These are phyloP conservation scores for Acromyrmex echinatior DNA, from an alignment of 1,140 invertebrate genomes.

Conservation along the genomic window DNA sequence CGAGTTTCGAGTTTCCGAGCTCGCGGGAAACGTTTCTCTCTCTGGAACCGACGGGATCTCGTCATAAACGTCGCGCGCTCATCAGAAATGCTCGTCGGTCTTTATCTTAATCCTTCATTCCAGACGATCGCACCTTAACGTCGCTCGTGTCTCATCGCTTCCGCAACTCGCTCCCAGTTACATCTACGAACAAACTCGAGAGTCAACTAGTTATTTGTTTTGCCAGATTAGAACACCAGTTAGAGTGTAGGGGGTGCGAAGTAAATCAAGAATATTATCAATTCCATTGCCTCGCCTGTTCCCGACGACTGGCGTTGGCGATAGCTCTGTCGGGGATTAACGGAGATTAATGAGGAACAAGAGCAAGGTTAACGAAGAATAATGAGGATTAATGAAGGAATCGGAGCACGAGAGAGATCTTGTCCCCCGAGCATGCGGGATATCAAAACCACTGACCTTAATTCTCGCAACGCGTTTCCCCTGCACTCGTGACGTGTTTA, in stretches of 20 bases:
- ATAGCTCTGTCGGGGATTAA: constrained; percentile 27
- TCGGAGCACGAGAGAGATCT: constrained; percentile 24
- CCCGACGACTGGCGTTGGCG: constrained; percentile 3
- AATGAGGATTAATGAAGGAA: constrained; percentile 47
- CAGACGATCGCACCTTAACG: constrained; percentile 37
- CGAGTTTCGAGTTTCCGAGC: neutral
- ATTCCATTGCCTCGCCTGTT: constrained; percentile 18
- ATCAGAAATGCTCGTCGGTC: neutral
- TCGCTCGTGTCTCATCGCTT: constrained; percentile 19
- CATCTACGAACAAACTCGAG: constrained; percentile 48
- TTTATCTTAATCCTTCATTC: constrained; percentile 57
- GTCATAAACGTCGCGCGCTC: constrained; percentile 16
- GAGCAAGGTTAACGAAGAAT: constrained; percentile 49
- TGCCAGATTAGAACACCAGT: constrained; percentile 32
- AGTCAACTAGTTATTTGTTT: constrained; percentile 46
- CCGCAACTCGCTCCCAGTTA: constrained; percentile 17
- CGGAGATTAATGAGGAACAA: constrained; percentile 52
- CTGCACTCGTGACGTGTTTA: neutral
- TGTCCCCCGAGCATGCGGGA: neutral
- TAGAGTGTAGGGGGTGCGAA: neutral
- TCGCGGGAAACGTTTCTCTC: neutral
- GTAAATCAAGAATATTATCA: constrained; percentile 36
- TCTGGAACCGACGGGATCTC: neutral
- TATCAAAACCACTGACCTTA: constrained; percentile 8
- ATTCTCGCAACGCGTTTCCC: neutral